A percentile compares a stretch with the other conserved stretches of the same genome.
Conservation (phyloP, 2,888 invertebrate genomes). For the Labia minor region DNA sequence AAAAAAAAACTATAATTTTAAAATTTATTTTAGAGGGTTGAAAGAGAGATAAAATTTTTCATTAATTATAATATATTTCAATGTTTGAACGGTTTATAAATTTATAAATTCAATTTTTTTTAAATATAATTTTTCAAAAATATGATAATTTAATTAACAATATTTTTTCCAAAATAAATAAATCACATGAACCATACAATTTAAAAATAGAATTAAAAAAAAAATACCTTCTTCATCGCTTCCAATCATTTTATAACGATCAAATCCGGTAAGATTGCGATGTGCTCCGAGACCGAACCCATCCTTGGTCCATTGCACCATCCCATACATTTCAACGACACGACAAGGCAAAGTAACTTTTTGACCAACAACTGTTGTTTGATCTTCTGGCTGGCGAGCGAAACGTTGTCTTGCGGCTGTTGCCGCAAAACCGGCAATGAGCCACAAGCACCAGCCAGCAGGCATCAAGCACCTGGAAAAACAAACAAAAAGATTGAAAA, state of each 20-base stretch:
- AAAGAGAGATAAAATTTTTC: too few species aligned
- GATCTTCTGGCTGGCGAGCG: constrained; percentile 83
- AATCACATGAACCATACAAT: too few species aligned
- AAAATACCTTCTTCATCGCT: constrained; percentile 90
- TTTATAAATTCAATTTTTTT: too few species aligned
- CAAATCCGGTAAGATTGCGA: constrained; percentile 80
- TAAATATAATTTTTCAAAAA: too few species aligned
- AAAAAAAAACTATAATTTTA: too few species aligned
- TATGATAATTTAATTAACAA: too few species aligned
- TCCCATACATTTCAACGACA: constrained; percentile 77
- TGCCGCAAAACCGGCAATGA: constrained; percentile 33
- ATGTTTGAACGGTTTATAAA: too few species aligned
- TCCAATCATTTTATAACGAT: constrained; percentile 91
- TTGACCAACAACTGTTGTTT: constrained; percentile 82
- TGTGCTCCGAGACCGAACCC: constrained; percentile 91
- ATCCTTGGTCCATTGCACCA: constrained; percentile 94
- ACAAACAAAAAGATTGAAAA: too few species aligned
- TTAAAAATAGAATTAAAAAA: too few species aligned
- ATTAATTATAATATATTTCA: too few species aligned
- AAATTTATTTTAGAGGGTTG: too few species aligned
- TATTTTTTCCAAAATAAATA: too few species aligned
- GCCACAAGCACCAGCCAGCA: constrained; percentile 33
- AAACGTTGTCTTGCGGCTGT: constrained; percentile 64
- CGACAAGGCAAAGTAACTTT: constrained; percentile 81
- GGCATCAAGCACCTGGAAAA: constrained; percentile 21